Evolutionary conservation across 1,140 invertebrate species (phyloP), one percentile per base, ranked within the genome.

Genomic region (Caligus rogercresseyi): DNA sequence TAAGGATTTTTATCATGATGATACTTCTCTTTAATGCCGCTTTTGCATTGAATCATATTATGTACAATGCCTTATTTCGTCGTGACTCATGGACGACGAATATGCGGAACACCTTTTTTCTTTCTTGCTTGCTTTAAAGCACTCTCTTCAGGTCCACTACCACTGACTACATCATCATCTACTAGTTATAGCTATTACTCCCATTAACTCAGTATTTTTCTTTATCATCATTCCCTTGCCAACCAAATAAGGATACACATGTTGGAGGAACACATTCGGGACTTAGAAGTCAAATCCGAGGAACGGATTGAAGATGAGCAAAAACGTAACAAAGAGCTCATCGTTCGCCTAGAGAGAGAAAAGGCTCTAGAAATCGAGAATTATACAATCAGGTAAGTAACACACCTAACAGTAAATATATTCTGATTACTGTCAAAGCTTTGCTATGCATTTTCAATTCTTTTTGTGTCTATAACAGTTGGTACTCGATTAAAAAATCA

Each of bases 261-360:
- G 80, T 77, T 94, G 62, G 91, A 95, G 71, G 91, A 94, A 73
- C 86, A 91, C 69, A 78, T 89, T n/a, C 78, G 89, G 69, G 89
- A 94, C 74, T 80, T 87, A 52, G 89, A 94, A 72, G 19, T 65
- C 20, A 16, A 51, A 61, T 66, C 72, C 61, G 87, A 92, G 66
- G 87, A 93, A 68, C 80, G 83, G 66, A 74, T 92, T 58, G 79
- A 81, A 66, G 85, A 89, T 59, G 90, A 94, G 70, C 85, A 91
- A 71, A 79, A 82, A 67, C 79, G 89, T 65, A 82, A 85, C 67
- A 81, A 85, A 63, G 90, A 95, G 68, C 78, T 85, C 52, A 77
- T 88, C 59, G 74, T 80, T 15, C 77, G 89, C 43, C 75, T 90
- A 4, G 89, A 93, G 69, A 75, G 88, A 51, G 90, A 93, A 72